phyloP scores from a whole-genome alignment of 2,797 vertebrate genomes.

The Characodon lateralis region DNA sequence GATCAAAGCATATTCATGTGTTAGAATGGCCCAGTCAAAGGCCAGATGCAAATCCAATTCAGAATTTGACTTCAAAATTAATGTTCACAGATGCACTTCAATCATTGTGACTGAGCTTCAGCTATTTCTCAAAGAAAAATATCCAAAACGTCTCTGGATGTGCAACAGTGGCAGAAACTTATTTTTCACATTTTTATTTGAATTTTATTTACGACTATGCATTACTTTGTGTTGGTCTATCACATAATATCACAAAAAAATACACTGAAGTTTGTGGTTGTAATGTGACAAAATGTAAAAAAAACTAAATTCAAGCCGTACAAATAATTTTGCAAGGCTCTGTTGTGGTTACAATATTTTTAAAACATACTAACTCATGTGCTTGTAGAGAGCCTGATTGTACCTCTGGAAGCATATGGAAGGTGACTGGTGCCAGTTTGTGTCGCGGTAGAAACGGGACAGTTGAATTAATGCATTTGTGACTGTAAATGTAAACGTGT shows the following conservation, averaged over 20 bases:
- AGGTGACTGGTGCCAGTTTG: neutral
- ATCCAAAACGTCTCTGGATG: neutral
- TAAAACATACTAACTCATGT: neutral
- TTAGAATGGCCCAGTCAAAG: neutral
- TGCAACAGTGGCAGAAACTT: neutral
- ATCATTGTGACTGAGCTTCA: neutral
- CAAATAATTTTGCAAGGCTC: neutral
- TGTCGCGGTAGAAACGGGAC: neutral
- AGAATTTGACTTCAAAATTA: neutral
- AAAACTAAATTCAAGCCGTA: neutral
- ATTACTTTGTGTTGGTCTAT: neutral
- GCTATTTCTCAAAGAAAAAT: neutral
- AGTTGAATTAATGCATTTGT: neutral
- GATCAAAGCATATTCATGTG: neutral
- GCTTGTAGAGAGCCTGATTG: neutral
- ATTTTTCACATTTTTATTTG: neutral
- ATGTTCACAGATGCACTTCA: neutral
- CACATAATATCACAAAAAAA: neutral
- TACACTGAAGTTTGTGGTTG: neutral
- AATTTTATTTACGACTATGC: neutral
- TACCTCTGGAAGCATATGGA: conserved; percentile 3
- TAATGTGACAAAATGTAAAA: neutral
- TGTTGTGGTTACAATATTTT: neutral
- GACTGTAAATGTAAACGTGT: neutral
- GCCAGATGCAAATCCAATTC: neutral